Evolutionary conservation across 2,797 vertebrate species (phyloP), one percentile per base, ranked within the genome.

Genomic region (Poecilia picta): DNA sequence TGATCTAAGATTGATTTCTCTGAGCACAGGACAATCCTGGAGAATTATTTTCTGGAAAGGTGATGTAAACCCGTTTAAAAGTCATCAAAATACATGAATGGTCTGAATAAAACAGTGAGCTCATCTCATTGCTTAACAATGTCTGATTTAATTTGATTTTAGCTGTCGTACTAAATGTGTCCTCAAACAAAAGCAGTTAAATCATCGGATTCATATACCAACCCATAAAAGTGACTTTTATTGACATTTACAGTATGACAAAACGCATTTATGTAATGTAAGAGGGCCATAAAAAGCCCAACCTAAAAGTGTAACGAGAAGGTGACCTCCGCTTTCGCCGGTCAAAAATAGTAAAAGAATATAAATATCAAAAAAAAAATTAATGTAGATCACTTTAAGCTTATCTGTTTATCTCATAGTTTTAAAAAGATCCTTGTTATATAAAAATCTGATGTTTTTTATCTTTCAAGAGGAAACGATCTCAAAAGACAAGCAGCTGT

Each of bases 131-230:
- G 55, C n/a, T 12, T 5, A 59, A 59, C 55, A 28, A 28, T 13
- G n/a, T 59, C 4, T 1, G 55, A 57, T 57, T 28, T 57, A 5
- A 59, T 55, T 57, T 57, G 4, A 12, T 59, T 59, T 31, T 59
- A 59, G 57, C 15, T 13, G 57, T 16, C 2, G 5, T 59, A 59
- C 57, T 28, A 31, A 31, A 28, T 59, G 57, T 16, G n/a, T 15
- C 31, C n/a, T 59, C n/a, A 59, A 59, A 59, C 57, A 59, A 59
- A 59, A 59, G n/a, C n/a, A 59, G 57, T 59, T 59, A 59, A 59
- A 31, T 31, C 57, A 59, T 59, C 11, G 5, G n/a, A 59, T 5
- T 59, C 1, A 11, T n/a, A 57, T n/a, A 31, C 5, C 28, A 59
- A 31, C 57, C 57, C 57, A 59, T 59, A 59, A 59, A 59, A 28